phyloP scores from a whole-genome alignment of 2,888 invertebrate genomes.

The Macaria liturata region DNA sequence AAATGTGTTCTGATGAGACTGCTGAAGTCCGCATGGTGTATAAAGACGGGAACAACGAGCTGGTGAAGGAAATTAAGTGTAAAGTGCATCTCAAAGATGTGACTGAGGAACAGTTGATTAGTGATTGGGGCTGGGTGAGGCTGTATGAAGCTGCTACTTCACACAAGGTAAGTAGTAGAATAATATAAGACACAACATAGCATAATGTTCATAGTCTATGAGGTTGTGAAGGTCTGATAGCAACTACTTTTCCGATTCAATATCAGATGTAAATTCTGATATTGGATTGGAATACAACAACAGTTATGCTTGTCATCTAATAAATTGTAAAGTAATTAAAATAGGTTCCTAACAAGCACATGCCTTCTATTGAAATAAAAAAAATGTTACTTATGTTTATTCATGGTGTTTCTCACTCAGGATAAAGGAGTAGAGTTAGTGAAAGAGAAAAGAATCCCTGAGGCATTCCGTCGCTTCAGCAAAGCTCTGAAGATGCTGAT shows the following conservation, averaged over 20 bases:
- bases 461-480: conserved; percentile 89
- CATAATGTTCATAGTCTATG: no score
- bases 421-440: conserved; percentile 86
- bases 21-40: conserved; percentile 66
- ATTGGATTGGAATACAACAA: no score
- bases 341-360: no score
- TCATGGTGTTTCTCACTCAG: conserved; percentile 31
- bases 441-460: conserved; percentile 82
- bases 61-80: conserved; percentile 63
- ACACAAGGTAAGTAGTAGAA: conserved; percentile 65
- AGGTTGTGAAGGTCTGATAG: no score
- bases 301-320: no score
- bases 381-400: no score
- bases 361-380: no score
- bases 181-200: background rate
- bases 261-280: no score
- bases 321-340: no score
- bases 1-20: conserved; percentile 78
- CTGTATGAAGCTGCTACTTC: conserved; percentile 74
- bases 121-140: conserved; percentile 83
- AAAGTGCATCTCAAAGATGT: conserved; percentile 68
- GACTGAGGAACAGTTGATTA: conserved; percentile 73
- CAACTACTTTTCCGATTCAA: no score
- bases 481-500: conserved; percentile 89
- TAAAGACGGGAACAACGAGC: conserved; percentile 49